Base-by-base conservation (phyloP, 2,113 vertebrate genomes). In the Paradoxurus hermaphroditus region DNA sequence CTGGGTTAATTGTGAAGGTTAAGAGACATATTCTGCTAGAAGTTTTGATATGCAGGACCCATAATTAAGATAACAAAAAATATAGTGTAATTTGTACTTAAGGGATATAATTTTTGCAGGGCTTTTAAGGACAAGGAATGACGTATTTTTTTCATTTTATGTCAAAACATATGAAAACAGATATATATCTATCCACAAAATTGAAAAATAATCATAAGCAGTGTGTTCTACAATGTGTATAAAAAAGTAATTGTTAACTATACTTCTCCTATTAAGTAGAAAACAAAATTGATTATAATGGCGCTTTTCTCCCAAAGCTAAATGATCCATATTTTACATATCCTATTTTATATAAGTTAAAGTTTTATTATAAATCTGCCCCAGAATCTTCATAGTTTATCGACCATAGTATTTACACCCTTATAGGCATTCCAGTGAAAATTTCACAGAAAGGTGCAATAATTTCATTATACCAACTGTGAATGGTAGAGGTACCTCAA, bases 1-100 rank as follows among this genome's bases (percentile, higher is more conserved):
- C 59, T 12, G 15, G 29, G 90, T 41, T 98, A 96, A 98, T 95
- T 86, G 67, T 97, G 95, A 98, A 98, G 92, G 97, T 98, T 97
- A 97, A 90, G 85, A 92, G 94, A 97, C 68, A 91, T 79, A 95
- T 29, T 91, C 88, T 95, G 56, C 87, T 94, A 92, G 14, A 92
- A 97, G 77, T 72, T 86, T 96, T 95, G 75, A 77, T 95, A 96
- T 93, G 63, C 44, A 97, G 31, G 96, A 84, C 13, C 82, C 68
- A 95, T 51, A 67, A 96, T 65, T 93, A 86, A 97, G 91, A 94
- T 62, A 86, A 95, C 13, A 23, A 90, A 88, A 56, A 86, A 81
- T 18, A 68, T 34, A 63, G 25, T 68, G n/a, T 62, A 27, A 93
- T 68, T 91, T 72, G 81, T 82, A 83, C 4, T 73, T 36, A 93